These are phyloP conservation scores for Lycaon pictus DNA, from an alignment of 2,113 vertebrate species.

Conservation along the genomic window DNA sequence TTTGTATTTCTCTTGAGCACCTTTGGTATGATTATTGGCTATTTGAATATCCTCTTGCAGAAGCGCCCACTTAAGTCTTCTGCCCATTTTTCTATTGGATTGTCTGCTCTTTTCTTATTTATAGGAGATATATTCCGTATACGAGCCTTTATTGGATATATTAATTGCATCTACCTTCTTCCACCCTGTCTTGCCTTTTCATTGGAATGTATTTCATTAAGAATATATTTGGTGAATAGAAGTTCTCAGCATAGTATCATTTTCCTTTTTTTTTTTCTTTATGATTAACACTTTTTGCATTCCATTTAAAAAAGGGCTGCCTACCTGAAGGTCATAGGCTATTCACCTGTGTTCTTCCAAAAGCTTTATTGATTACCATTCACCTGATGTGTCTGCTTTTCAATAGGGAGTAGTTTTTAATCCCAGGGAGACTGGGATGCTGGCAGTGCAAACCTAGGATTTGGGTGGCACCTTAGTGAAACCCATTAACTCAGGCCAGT, in stretches of 20 bases:
- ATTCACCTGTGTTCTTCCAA: background rate
- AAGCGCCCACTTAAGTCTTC: background rate
- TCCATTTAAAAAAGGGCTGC: background rate
- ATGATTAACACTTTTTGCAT: background rate
- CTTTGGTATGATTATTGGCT: background rate
- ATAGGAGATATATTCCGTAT: background rate
- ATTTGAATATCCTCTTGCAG: background rate
- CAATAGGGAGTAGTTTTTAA: background rate
- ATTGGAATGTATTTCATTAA: background rate
- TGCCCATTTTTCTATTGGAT: background rate
- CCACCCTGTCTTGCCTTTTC: background rate
- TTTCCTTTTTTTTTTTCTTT: background rate
- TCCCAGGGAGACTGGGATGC: background rate
- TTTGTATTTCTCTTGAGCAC: background rate
- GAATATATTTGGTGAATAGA: background rate
- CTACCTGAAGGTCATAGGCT: background rate
- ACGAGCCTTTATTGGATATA: background rate
- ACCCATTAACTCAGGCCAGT: background rate
- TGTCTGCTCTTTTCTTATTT: background rate
- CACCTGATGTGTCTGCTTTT: background rate
- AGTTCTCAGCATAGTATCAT: background rate
- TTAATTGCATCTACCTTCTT: background rate
- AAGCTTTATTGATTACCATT: background rate
- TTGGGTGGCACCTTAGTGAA: background rate
- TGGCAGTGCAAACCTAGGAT: background rate